Percentiles rank a stretch among this genome's conserved stretches.
Conservation (phyloP, 2,888 invertebrate genomes). For the Nasonovia ribisnigri region DNA sequence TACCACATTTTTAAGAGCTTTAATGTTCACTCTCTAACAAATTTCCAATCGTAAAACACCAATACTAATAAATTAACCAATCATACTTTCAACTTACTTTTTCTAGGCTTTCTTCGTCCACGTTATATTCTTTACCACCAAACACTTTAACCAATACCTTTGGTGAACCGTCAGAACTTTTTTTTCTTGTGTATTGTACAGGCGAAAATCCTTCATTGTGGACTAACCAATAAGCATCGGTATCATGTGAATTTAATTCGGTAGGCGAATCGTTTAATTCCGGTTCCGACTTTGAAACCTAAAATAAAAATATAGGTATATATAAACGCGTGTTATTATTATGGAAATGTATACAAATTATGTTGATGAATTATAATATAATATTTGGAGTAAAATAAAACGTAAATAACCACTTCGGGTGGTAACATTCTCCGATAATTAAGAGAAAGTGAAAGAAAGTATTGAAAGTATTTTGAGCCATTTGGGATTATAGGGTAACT, state of each 20-base stretch:
- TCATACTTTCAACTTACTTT: constrained; percentile 75
- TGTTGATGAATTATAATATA: not conserved
- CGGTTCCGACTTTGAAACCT: constrained; percentile 33
- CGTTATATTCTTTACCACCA: constrained; percentile 86
- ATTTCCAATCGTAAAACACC: not conserved
- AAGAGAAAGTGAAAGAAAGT: constrained; percentile 63
- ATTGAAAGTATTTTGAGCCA: constrained; percentile 47
- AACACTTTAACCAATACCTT: constrained; percentile 83
- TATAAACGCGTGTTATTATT: not conserved
- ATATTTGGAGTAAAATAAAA: constrained; percentile 49
- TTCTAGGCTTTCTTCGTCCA: constrained; percentile 96
- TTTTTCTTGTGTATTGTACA: constrained; percentile 73
- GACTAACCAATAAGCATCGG: constrained; percentile 90
- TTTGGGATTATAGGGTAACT: constrained; percentile 29
- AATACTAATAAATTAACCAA: not conserved
- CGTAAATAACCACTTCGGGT: constrained; percentile 25
- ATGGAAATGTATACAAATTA: constrained; percentile 6
- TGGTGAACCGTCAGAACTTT: constrained; percentile 71
- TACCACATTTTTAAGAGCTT: not conserved
- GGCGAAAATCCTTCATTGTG: constrained; percentile 94
- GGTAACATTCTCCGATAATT: constrained; percentile 50
- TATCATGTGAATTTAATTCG: constrained; percentile 79
- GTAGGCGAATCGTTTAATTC: constrained; percentile 74
- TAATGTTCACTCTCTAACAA: not conserved
- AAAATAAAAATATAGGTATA: not conserved